Conservation (phyloP, 2,797 vertebrate species). For the Sebastes iracundus region DNA sequence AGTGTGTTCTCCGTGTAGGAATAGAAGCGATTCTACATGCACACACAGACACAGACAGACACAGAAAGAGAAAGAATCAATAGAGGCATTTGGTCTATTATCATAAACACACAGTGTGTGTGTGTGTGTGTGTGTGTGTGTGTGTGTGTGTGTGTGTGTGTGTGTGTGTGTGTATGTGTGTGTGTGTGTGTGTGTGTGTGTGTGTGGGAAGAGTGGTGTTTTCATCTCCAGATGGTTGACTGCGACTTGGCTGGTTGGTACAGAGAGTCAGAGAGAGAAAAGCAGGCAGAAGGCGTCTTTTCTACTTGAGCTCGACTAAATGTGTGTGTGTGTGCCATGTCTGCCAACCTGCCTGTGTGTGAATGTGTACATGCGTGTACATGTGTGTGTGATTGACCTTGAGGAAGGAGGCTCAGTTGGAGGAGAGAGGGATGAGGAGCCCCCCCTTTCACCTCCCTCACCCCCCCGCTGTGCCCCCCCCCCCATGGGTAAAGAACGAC, state of each 20-base stretch:
- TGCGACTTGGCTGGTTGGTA: constrained; percentile 74
- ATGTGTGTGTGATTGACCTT: constrained; percentile 79
- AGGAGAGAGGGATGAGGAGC: constrained; percentile 73
- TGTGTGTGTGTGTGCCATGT: constrained; percentile 38
- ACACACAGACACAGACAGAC: constrained; percentile 34
- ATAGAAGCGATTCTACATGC: constrained; percentile 39
- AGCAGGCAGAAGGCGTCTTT: constrained; percentile 71
- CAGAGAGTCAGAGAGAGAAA: constrained; percentile 72
- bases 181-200: constrained; percentile 45
- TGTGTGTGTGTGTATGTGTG: constrained; percentile 49
- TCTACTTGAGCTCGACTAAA: constrained; percentile 65
- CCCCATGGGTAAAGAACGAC: constrained; percentile 62
- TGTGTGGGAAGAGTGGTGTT: constrained; percentile 61
- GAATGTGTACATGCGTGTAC: constrained; percentile 16
- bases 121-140: constrained; percentile 36
- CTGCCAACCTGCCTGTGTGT: constrained; percentile 25
- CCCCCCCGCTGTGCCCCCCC: constrained; percentile 47
- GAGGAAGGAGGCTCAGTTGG: constrained; percentile 81
- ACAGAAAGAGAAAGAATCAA: constrained; percentile 77
- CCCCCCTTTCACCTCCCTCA: constrained; percentile 16
- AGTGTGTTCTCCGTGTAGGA: constrained; percentile 9
- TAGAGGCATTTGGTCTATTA: constrained; percentile 82
- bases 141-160: constrained; percentile 44
- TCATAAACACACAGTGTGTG: constrained; percentile 74
- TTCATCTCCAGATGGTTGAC: constrained; percentile 76